Evolutionary conservation across 2,797 vertebrate genomes (phyloP), one percentile per base, ranked within the genome.

Genomic region (Spheniscus humboldti): DNA sequence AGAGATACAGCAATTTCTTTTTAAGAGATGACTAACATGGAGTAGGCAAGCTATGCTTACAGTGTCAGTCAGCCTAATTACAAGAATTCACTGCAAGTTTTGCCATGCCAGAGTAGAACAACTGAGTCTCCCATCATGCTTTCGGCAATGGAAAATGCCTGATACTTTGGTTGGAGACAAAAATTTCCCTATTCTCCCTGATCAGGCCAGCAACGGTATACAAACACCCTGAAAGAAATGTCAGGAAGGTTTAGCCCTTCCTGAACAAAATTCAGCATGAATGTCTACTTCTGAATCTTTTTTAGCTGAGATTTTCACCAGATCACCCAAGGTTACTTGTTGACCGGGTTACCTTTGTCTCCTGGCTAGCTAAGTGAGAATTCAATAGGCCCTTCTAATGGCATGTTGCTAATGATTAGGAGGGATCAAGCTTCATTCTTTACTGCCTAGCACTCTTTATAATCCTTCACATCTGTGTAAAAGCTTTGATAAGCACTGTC

Each of bases 1-100:
- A 75, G 86, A 92, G 86, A 69, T 62, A 43, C 2, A 73, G 60
- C 39, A 59, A 85, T 91, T 91, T 48, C 15, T 93, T 94, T 94
- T 83, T 39, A 82, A 91, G 45, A 78, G 55, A 37, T 90, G 69
- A 96, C 57, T 91, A 88, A 62, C 8, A 66, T 41, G 41, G 77
- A 31, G 22, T 48, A 73, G 71, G 74, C 47, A 93, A 76, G 37
- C 73, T 93, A 79, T 79, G 53, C 57, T 94, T 90, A 73, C 33
- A 59, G 28, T 72, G 67, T 92, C 88, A 90, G 63, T 88, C 74
- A 94, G 41, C 43, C 25, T 89, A 76, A 93, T 93, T 92, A 73
- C 47, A 87, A 72, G 24, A 91, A 76, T 57, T 66, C 50, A 52
- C 19, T 84, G 47, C 62, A 89, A 43, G n/a, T 59, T 88, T 94